Percentiles rank a stretch among this genome's conserved stretches.
Evolutionary conservation across 2,888 invertebrate species (phyloP).

Genomic region (Xanthia icteritia): DNA sequence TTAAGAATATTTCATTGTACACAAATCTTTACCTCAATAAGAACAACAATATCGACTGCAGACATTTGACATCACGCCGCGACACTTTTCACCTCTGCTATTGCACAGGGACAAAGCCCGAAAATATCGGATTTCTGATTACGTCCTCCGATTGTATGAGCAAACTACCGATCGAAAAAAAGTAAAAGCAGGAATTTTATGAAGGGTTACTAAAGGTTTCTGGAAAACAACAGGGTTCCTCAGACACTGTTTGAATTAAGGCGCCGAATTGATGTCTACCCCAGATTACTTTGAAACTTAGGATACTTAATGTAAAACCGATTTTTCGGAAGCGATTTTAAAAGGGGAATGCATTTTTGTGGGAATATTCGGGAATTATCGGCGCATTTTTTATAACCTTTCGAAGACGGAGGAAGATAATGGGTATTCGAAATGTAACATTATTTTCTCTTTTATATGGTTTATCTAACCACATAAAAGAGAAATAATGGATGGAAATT

Average conservation of each 20-base stretch:
- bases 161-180: conserved; percentile 46
- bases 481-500: too few relatives aligned
- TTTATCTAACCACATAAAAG: too few relatives aligned
- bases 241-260: conserved; percentile 48
- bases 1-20: background rate
- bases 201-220: conserved; percentile 50
- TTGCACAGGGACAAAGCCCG: conserved; percentile 46
- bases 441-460: background rate
- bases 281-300: conserved; percentile 57
- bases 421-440: conserved; percentile 12
- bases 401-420: conserved; percentile 1
- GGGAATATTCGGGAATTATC: conserved; percentile 29
- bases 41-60: conserved; percentile 31
- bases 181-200: conserved; percentile 43
- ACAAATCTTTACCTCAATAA: conserved; percentile 9
- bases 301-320: conserved; percentile 44
- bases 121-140: conserved; percentile 58
- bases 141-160: conserved; percentile 54
- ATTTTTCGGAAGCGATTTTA: conserved; percentile 44
- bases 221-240: conserved; percentile 36
- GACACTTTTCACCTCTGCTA: conserved; percentile 51
- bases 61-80: conserved; percentile 39
- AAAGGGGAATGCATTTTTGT: conserved; percentile 35
- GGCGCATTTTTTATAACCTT: conserved; percentile 25
- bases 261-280: conserved; percentile 56